Evolutionary conservation across 2,113 vertebrate species (phyloP), one percentile per base, ranked within the genome.

Genomic region (Athene noctua): DNA sequence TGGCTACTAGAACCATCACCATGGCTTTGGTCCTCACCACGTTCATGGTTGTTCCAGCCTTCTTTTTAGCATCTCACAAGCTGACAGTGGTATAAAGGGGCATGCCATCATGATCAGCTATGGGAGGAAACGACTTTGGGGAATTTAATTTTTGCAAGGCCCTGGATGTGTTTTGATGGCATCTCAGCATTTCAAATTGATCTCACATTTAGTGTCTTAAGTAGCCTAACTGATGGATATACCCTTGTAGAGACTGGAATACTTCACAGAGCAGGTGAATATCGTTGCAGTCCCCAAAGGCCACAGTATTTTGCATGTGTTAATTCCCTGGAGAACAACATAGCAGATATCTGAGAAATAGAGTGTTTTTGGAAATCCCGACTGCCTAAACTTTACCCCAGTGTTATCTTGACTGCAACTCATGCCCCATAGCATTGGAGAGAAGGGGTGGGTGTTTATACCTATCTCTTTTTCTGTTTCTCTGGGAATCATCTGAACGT

Each of bases 401-500:
- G 52, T 2, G 27, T 72, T 80, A 40, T 26, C 55, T 49, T 16
- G 47, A 52, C 67, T 80, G 72, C 30, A 81, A 66, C 23, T 86
- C 59, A 25, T 0, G 1, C 5, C 29, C 52, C 0, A 0, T 2
- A 61, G 44, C 72, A 36, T 4, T 32, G 12, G 47, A 47, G 47
- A 80, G 68, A 77, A 38, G 27, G 3, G 6, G 18, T 34, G 29
- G 34, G 51, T 61, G 47, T 32, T 87, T 65, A 52, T 7, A 80
- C 25, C 34, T 78, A 0, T n/a, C 26, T 71, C 49, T 86, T 42
- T 40, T 62, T 5, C 32, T 57, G 6, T 55, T 88, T 92, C 77
- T 63, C 77, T 58, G 40, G 44, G 49, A 94, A 81, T 81, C 5
- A 5, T 65, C 80, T 89, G 61, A 36, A 74, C 34, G 61, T 25